These are phyloP conservation scores for Parotocinclus haroldoi DNA, from an alignment of 2,797 vertebrate species.

Conservation along the genomic window DNA sequence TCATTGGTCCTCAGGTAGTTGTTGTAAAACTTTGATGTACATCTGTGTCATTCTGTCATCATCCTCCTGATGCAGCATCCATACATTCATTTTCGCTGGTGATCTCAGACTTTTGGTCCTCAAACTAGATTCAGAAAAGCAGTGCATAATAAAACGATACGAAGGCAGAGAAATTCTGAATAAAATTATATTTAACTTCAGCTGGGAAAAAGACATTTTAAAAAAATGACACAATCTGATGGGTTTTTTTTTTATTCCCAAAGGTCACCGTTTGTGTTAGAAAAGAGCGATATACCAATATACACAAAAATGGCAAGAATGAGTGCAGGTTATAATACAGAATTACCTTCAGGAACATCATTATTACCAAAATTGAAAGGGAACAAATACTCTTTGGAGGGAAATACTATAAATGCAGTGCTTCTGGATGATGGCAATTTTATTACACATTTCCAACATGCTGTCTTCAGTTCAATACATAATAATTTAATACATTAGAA, in stretches of 20 bases:
- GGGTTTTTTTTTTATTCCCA: too few relatives aligned
- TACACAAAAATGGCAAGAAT: constrained; percentile 8
- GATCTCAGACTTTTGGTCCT: too few relatives aligned
- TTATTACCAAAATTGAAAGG: constrained; percentile 10
- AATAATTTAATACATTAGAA: too few relatives aligned
- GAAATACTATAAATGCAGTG: neutral
- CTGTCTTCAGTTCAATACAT: too few relatives aligned
- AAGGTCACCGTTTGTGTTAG: constrained; percentile 12
- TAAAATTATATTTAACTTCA: constrained; percentile 40
- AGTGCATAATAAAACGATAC: neutral
- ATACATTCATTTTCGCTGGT: too few relatives aligned
- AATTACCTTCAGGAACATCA: neutral
- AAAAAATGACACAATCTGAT: constrained; percentile 11
- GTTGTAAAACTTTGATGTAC: too few relatives aligned
- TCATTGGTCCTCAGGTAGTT: too few relatives aligned
- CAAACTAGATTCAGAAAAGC: neutral
- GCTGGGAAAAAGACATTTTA: constrained; percentile 28
- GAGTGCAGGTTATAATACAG: constrained; percentile 18
- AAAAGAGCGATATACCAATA: constrained; percentile 15
- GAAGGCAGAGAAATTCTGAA: constrained; percentile 13
- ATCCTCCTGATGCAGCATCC: too few relatives aligned
- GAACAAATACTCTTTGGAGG: neutral
- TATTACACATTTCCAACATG: too few relatives aligned
- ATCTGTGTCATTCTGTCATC: too few relatives aligned
- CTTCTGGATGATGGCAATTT: too few relatives aligned